These are phyloP conservation scores for Sebastes diploproa DNA, from an alignment of 2,797 vertebrate species.

Conservation along the genomic window DNA sequence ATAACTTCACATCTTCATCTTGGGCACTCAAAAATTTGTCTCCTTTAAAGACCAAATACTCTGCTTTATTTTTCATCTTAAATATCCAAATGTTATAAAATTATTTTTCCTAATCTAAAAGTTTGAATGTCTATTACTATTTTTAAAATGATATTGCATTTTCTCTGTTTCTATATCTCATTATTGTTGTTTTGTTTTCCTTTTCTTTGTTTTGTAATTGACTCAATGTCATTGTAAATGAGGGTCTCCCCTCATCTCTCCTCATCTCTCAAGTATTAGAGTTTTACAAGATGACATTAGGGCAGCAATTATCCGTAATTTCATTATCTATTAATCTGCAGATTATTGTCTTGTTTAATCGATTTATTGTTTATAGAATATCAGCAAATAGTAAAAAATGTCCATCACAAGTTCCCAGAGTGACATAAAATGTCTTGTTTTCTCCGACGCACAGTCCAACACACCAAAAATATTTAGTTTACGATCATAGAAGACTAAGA, in stretches of 20 bases:
- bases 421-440: neutral
- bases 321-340: neutral
- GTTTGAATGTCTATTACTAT: no score
- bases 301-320: accelerated
- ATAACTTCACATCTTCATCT: neutral
- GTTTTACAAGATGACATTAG: neutral
- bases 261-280: no score
- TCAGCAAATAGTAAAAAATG: neutral
- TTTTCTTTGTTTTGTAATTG: no score
- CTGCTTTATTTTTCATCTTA: no score
- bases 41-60: neutral
- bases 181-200: no score
- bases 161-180: no score
- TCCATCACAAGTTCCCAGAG: neutral
- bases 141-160: accelerated
- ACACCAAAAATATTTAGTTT: neutral
- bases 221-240: no score
- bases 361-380: neutral
- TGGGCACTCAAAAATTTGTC: no score
- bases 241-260: no score
- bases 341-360: neutral
- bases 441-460: neutral
- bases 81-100: no score
- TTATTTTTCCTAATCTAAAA: no score
- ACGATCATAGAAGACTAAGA: neutral